phyloP scores from a whole-genome alignment of 1,140 invertebrate genomes.

The Sitobion miscanthi region DNA sequence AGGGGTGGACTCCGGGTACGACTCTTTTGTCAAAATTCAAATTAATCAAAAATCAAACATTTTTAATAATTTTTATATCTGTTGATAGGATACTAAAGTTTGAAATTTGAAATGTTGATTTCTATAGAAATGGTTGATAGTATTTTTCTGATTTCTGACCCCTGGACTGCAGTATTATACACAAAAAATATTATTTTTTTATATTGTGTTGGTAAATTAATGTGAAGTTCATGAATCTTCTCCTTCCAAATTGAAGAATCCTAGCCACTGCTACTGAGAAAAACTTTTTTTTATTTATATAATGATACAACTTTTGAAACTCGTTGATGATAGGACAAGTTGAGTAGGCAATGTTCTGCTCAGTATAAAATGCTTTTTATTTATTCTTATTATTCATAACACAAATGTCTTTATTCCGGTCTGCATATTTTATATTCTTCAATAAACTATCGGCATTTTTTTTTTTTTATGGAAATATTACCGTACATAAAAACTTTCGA shows the following conservation, averaged over 20 bases:
- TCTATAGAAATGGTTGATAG: neutral
- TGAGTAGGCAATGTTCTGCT: neutral
- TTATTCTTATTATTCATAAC: neutral
- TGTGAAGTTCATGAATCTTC: neutral
- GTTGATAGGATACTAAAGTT: no score
- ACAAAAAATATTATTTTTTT: no score
- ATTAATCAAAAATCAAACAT: neutral
- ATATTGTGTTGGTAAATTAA: no score
- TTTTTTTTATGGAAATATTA: neutral
- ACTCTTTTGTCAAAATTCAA: neutral
- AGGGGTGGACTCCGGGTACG: neutral
- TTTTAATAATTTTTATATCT: no score
- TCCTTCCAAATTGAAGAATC: neutral
- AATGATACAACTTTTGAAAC: neutral
- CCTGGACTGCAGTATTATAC: no score
- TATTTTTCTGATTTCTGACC: neutral
- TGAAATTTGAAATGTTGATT: neutral
- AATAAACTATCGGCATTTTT: neutral
- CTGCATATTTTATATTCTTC: neutral
- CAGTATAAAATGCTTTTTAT: neutral
- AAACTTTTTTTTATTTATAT: neutral
- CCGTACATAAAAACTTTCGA: neutral
- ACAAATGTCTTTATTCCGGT: neutral
- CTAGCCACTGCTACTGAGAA: neutral
- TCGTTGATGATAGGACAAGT: neutral